Base-by-base conservation (phyloP, 2,888 invertebrate genomes). In the Leptarthrus brevirostris region DNA sequence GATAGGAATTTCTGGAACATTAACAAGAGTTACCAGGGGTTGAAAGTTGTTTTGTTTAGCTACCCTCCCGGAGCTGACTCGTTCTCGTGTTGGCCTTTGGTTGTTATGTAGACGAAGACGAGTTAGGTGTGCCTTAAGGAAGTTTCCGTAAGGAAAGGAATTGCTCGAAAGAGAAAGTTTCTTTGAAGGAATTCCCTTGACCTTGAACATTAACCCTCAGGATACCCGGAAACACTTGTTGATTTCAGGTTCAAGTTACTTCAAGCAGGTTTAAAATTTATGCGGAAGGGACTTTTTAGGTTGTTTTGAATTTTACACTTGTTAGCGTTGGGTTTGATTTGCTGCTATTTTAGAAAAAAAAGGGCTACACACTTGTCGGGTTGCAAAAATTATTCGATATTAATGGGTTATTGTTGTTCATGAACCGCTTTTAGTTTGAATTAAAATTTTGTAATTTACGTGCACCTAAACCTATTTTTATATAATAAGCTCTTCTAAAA, bases 1-100 rank as follows among this genome's bases (percentile, higher is more conserved):
- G 56, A 44, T n/a, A 54, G 56, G 69, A 56, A 56, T 72, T 72
- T 56, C 71, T 72, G 30, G 56, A 72, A 72, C 12, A 69, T 49
- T 52, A 49, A 2, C 69, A 34, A 30, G 30, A 20, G 26, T n/a
- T 36, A n/a, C 24, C 20, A 30, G 22, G 36, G 61, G 40, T 64
- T 18, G 14, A 40, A 58, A 16, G 5, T 52, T 18, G 18, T 18
- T 8, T 52, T 52, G 6, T 18, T 22, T 26, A n/a, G 26, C 4
- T 18, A 5, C n/a, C n/a, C n/a, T n/a, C n/a, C 16, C n/a, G 20
- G 30, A 30, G 34, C 22, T 26, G 36, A 8, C 26, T n/a, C n/a
- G 40, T 70, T 30, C 16, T 4, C 36, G 20, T 36, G n/a, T 34
- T 20, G 36, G 20, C 8, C 26, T 8, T n/a, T 14, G 8, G 18